Evolutionary conservation across 1,140 invertebrate species (phyloP), one percentile per base, ranked within the genome.

Genomic region (Drosophila erecta): DNA sequence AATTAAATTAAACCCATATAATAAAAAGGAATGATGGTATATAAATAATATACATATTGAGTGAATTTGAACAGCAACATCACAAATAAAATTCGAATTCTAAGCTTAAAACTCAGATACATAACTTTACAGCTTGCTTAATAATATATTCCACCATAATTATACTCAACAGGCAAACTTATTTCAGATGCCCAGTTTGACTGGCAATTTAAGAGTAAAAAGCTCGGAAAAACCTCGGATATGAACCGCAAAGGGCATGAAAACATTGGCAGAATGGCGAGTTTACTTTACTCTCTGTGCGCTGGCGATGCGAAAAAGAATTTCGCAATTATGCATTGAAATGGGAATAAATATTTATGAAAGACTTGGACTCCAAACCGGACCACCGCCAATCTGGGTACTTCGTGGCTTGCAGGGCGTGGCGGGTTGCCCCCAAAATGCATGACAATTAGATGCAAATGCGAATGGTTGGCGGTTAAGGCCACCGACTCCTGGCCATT

Each of bases 381-480:
- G 30, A 30, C 49, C 2, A 38, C 20, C 12, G 47, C 37, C 49
- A 54, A 27, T 30, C 30, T 51, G 33, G n/a, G 27, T 15, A 30
- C 8, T 30, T 30, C 24, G 44, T 41, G 44, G 33, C 17, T 30
- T 30, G 30, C 30, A 30, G 30, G 30, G 30, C 30, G 8, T 17
- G 51, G 14, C 12, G 33, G 51, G 12, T 24, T 53, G 27, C 24
- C 35, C 43, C 58, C 12, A 38, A 54, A 75, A 57, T 75, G 72
- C 71, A 75, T 75, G 51, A 57, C 72, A 75, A 75, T 75, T 65
- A 66, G 72, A 75, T 75, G 72, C 71, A 75, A 75, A 74, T 74
- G 59, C 22, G 40, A 27, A 30, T 30, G 30, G 8, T 30, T 30
- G 30, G 30, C 7, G 11, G n/a, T 37, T n/a, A 33, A 40, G 30